These are phyloP conservation scores for Dasypolia templi DNA, from an alignment of 2,888 invertebrate species.

Conservation along the genomic window DNA sequence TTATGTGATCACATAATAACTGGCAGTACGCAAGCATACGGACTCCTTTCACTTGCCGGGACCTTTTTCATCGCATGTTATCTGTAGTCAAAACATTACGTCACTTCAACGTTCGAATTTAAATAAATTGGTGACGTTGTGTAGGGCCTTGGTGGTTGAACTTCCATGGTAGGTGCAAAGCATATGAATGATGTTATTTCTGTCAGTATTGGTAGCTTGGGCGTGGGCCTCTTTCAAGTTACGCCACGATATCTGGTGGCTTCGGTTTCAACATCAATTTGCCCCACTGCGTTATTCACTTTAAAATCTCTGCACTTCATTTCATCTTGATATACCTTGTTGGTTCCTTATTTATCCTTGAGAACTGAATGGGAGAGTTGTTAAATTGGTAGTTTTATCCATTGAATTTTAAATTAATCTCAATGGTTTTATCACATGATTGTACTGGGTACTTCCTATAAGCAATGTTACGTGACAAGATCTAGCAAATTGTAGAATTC, in stretches of 20 bases:
- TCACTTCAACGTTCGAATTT: conserved; percentile 47
- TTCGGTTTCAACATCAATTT: conserved; percentile 37
- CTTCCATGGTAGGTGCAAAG: conserved; percentile 8
- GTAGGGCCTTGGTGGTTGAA: conserved; percentile 31
- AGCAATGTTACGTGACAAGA: conserved; percentile 21
- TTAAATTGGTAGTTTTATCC: background rate
- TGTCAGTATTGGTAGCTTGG: conserved; percentile 11
- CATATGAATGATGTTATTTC: conserved; percentile 3
- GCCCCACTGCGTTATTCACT: background rate
- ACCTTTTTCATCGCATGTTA: conserved; percentile 76
- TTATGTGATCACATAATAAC: conserved; percentile 74
- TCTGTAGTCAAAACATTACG: conserved; percentile 60
- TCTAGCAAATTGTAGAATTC: conserved; percentile 8
- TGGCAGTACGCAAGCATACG: conserved; percentile 65
- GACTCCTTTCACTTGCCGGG: conserved; percentile 79
- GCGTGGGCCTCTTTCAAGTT: conserved; percentile 26
- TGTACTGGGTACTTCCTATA: conserved; percentile 3
- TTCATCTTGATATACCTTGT: background rate
- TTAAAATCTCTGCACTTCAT: conserved; percentile 1
- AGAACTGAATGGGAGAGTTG: background rate
- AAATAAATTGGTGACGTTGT: conserved; percentile 20
- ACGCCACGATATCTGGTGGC: conserved; percentile 34
- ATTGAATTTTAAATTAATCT: background rate
- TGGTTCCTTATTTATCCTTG: background rate
- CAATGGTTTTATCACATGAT: background rate